Conservation (phyloP, 2,113 vertebrate genomes). For the Anolis sagrei region DNA sequence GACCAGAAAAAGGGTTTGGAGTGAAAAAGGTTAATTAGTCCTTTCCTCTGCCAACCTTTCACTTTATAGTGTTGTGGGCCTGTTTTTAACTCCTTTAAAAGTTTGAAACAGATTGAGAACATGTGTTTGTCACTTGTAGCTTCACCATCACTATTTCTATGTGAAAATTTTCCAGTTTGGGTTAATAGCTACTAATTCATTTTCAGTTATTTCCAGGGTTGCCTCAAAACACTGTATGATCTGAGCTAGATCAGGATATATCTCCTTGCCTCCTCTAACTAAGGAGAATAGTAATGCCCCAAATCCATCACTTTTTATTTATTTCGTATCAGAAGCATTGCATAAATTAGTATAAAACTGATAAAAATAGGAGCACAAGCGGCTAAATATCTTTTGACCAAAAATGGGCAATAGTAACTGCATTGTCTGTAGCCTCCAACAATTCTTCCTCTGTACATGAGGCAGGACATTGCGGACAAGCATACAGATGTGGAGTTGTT, state of each 20-base stretch:
- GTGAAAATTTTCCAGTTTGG: not conserved
- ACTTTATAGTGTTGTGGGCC: not conserved
- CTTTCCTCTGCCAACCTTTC: not conserved
- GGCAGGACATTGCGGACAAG: too few relatives aligned
- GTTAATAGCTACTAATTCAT: not conserved
- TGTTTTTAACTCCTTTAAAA: not conserved
- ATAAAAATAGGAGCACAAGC: too few relatives aligned
- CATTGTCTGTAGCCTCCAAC: too few relatives aligned
- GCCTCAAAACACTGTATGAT: not conserved
- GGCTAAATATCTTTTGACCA: too few relatives aligned
- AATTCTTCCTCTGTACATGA: too few relatives aligned
- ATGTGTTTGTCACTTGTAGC: not conserved
- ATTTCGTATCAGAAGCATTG: too few relatives aligned
- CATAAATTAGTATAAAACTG: too few relatives aligned
- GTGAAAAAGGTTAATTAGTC: not conserved
- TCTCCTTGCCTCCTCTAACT: not conserved
- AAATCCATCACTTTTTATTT: too few relatives aligned
- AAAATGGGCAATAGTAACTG: too few relatives aligned
- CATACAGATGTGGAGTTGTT: too few relatives aligned
- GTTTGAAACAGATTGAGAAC: not conserved
- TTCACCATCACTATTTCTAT: not conserved
- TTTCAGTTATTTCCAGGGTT: not conserved
- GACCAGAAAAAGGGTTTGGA: not conserved
- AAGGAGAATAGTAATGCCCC: too few relatives aligned
- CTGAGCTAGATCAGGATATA: not conserved